Evolutionary conservation across 2,113 vertebrate genomes (phyloP), one percentile per base, ranked within the genome.

Genomic region (Pseudorhombus dupliciocellatus): DNA sequence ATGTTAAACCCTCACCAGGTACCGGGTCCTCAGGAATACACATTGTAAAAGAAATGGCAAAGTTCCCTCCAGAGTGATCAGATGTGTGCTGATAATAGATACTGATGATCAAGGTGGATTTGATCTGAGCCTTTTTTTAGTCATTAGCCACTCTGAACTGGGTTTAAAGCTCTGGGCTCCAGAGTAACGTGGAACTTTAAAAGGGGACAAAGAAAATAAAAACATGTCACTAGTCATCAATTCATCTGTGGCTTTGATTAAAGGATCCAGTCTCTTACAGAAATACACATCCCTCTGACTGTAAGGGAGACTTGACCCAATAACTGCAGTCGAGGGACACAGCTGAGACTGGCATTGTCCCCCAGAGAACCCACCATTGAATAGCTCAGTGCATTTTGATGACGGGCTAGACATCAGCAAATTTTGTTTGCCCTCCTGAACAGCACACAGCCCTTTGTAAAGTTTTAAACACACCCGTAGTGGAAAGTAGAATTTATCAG

Each of bases 371-470:
- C 44, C 22, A 40, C 22, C 62, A 65, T 14, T 56, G 54, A 61
- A 55, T 37, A 37, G 34, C 11, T 37, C 18, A 46, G 42, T 46
- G 18, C 71, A 50, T 63, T 83, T 78, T 69, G 78, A 79, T 82
- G 63, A 80, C 79, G 46, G 73, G 61, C 58, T 51, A 76, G 84
- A 78, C 84, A 78, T 89, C 80, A 22, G 86, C 77, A 46, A 15
- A 28, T 70, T 77, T 78, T 73, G 57, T 84, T 75, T 80, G 4
- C 28, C 10, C 54, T 61, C 53, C 40, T 57, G 12, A 72, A 48
- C 14, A 26, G 60, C 42, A 54, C 37, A 63, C 63, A 46, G 2
- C 15, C 56, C 48, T 48, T 74, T 70, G 21, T 26, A 24, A 70
- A 60, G 52, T 26, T n/a, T 56, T 25, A 79, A 72, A n/a, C 18